Conservation (phyloP, 2,113 vertebrate species). For the Brienomyrus brachyistius region DNA sequence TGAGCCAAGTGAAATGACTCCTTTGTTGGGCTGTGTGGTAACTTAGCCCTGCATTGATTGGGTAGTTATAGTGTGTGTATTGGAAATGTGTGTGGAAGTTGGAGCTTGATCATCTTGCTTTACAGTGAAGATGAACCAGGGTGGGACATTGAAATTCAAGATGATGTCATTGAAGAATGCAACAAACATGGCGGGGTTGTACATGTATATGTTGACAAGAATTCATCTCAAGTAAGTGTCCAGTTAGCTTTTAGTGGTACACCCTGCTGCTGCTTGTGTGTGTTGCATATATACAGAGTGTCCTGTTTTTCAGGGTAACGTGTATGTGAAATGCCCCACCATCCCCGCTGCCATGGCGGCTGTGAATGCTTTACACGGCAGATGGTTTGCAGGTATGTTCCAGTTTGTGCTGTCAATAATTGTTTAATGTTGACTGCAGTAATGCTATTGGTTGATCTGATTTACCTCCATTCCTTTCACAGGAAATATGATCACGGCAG, state of each 20-base stretch:
- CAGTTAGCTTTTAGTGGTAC: not conserved
- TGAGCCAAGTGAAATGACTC: not conserved
- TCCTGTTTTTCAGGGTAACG: conserved; percentile 72
- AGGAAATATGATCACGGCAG: conserved; percentile 99
- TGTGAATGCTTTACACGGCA: conserved; percentile 82
- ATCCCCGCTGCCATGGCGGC: conserved; percentile 90
- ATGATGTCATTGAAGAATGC: conserved; percentile 95
- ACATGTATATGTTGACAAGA: conserved; percentile 94
- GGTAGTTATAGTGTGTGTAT: not conserved
- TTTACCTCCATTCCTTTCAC: not conserved
- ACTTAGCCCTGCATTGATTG: not conserved
- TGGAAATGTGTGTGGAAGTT: not conserved
- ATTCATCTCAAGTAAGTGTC: conserved; percentile 79
- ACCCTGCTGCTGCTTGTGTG: not conserved
- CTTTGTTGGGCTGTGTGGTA: not conserved
- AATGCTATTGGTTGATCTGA: not conserved
- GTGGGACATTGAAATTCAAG: conserved; percentile 92
- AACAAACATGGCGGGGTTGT: conserved; percentile 95
- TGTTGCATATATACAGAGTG: not conserved
- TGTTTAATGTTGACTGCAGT: not conserved
- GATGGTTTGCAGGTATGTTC: conserved; percentile 86
- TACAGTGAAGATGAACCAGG: conserved; percentile 79
- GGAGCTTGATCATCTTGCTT: not conserved
- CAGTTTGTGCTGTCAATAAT: not conserved
- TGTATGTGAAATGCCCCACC: conserved; percentile 93